Conservation (phyloP, 2,113 vertebrate species). For the Regulus satrapa region DNA sequence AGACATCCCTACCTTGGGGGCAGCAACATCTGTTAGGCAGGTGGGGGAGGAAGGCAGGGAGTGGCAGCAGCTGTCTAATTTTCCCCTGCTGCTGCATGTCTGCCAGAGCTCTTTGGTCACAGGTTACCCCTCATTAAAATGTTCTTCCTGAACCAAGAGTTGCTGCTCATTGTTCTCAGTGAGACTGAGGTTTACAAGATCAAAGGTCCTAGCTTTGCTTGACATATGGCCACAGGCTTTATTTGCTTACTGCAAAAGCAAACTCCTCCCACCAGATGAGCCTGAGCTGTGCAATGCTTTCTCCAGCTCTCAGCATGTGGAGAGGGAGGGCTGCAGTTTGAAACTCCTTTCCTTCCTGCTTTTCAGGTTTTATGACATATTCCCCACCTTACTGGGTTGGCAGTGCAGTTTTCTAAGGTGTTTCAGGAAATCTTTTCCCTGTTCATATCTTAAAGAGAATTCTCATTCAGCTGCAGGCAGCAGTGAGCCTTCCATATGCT, state of each 20-base stretch:
- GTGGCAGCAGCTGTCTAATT: neutral
- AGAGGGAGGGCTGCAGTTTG: neutral
- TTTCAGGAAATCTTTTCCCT: neutral
- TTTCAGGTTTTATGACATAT: neutral
- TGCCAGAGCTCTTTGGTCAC: neutral
- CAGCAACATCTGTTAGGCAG: neutral
- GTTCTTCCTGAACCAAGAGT: neutral
- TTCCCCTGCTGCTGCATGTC: neutral
- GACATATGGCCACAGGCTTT: neutral
- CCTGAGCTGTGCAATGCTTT: neutral
- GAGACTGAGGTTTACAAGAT: neutral
- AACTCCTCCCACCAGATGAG: neutral
- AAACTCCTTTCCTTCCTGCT: neutral
- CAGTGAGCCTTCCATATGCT: neutral
- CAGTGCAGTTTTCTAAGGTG: neutral
- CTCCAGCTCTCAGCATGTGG: neutral
- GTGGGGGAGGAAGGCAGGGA: neutral
- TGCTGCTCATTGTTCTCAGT: neutral
- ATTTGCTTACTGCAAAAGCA: neutral
- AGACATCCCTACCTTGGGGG: conserved; percentile 6
- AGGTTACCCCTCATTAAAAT: neutral
- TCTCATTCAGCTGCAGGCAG: neutral
- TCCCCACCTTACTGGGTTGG: neutral
- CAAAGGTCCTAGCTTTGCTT: neutral
- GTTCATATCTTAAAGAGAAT: neutral